These are phyloP conservation scores for Ips typographus DNA, from an alignment of 1,140 invertebrate species.

Conservation along the genomic window DNA sequence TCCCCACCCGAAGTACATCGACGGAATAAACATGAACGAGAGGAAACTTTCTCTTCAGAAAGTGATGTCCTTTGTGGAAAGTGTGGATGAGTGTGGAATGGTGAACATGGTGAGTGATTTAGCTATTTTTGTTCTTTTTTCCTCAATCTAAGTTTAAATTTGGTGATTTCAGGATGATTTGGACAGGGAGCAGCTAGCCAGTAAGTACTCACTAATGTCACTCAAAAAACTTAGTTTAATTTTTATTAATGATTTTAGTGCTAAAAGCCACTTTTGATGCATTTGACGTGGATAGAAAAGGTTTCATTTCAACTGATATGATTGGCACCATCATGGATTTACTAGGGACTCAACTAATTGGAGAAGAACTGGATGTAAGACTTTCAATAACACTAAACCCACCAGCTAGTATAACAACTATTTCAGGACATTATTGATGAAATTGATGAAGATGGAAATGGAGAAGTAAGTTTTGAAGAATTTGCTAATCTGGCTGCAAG, in stretches of 20 bases:
- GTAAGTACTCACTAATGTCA: conserved; percentile 55
- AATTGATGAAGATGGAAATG: conserved; percentile 51
- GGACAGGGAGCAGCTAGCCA: conserved; percentile 64
- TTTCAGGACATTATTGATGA: conserved; percentile 57
- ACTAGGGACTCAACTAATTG: conserved; percentile 71
- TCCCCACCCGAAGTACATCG: conserved; percentile 24
- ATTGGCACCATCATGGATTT: conserved; percentile 77
- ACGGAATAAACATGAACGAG: conserved; percentile 25
- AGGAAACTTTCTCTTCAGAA: conserved; percentile 33
- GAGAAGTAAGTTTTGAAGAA: conserved; percentile 60
- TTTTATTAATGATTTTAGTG: conserved; percentile 55
- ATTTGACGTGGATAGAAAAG: conserved; percentile 76
- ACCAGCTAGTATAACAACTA: background rate
- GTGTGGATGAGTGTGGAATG: conserved; percentile 29
- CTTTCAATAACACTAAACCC: background rate
- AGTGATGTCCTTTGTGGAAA: conserved; percentile 36
- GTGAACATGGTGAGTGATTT: conserved; percentile 31
- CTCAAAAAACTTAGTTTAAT: conserved; percentile 2
- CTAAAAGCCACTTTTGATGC: conserved; percentile 76
- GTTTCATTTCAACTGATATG: conserved; percentile 71
- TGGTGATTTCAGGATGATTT: conserved; percentile 60
- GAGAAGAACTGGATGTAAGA: conserved; percentile 64
- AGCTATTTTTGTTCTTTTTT: background rate
- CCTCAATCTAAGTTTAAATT: background rate
- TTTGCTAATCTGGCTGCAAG: conserved; percentile 58